Evolutionary conservation across 2,888 invertebrate species (phyloP), one percentile per base, ranked within the genome.

Genomic region (Pteria penguin): DNA sequence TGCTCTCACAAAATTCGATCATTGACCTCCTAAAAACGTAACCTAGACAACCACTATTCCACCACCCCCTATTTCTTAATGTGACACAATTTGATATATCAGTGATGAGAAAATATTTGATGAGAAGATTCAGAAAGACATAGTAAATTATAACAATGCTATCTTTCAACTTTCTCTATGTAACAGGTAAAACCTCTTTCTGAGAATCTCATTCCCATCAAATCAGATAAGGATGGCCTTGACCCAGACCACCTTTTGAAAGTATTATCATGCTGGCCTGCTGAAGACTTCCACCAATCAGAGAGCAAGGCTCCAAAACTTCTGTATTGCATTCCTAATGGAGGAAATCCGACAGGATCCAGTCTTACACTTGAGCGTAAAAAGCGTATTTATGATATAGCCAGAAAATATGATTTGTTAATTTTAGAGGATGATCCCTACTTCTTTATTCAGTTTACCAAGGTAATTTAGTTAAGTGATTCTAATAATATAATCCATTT

Each of bases 361-460:
- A 94, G 95, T 0, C 92, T 96, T 71, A 93, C 95, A 0, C 92
- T 94, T 60, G 94, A 94, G 22, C 93, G 96, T 80, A 94, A 95
- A 76, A 93, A 94, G 78, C 94, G 94, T 91, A 95, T 96, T 58
- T 96, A 96, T 88, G 93, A 94, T 79, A 93, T 96, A 79, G 96
- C 96, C 61, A 95, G 95, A 91, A 93, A 94, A 89, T 96, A 95
- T 90, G 95, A 96, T 92, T 94, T 96, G 45, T 87, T 96, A 8
- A 96, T 96, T 69, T 87, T 96, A 5, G 96, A 96, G 89, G 96
- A 96, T 87, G 96, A 96, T 91, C 96, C 96, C 0, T 96, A 96
- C 87, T 95, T 95, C 92, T 96, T 95, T 89, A 92, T 96, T 87
- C 95, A 95, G 90, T 96, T 95, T 90, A 77, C 75, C 29, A 82